Conservation (phyloP, 1,140 invertebrate species). For the Parasteatoda tepidariorum region DNA sequence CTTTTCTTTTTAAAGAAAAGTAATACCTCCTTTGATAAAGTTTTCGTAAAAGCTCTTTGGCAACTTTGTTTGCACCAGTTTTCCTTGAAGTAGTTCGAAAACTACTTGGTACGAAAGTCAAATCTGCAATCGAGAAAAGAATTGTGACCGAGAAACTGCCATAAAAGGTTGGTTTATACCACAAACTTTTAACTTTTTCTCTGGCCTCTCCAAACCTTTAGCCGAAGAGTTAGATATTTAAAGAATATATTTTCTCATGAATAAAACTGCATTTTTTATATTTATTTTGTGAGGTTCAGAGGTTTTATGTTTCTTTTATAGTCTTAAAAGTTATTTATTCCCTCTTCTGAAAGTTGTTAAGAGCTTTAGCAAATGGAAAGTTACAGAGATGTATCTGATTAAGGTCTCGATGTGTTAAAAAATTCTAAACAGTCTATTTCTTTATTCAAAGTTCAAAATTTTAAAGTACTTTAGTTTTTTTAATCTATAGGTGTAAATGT, state of each 20-base stretch:
- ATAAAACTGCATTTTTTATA: neutral
- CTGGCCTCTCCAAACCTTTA: neutral
- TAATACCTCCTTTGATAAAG: too few relatives aligned
- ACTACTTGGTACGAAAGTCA: neutral
- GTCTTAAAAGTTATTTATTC: neutral
- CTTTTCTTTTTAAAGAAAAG: too few relatives aligned
- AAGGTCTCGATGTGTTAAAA: too few relatives aligned
- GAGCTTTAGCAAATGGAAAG: too few relatives aligned
- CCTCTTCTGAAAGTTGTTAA: too few relatives aligned
- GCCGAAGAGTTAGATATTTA: neutral
- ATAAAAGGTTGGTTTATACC: constrained; percentile 5
- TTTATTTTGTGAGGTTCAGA: neutral
- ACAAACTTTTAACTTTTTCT: constrained; percentile 4
- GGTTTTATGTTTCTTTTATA: constrained; percentile 27
- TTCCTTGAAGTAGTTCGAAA: neutral
- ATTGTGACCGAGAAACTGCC: constrained; percentile 8
- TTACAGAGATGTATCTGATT: too few relatives aligned
- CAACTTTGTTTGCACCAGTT: neutral
- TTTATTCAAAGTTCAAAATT: too few relatives aligned
- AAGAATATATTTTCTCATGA: neutral
- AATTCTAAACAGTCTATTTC: too few relatives aligned
- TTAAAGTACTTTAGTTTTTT: too few relatives aligned
- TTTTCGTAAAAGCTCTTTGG: neutral
- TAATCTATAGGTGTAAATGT: too few relatives aligned
- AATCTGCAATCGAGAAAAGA: neutral